Evolutionary conservation across 2,797 vertebrate genomes (phyloP).

Genomic region (Enteromius fasciolatus): DNA sequence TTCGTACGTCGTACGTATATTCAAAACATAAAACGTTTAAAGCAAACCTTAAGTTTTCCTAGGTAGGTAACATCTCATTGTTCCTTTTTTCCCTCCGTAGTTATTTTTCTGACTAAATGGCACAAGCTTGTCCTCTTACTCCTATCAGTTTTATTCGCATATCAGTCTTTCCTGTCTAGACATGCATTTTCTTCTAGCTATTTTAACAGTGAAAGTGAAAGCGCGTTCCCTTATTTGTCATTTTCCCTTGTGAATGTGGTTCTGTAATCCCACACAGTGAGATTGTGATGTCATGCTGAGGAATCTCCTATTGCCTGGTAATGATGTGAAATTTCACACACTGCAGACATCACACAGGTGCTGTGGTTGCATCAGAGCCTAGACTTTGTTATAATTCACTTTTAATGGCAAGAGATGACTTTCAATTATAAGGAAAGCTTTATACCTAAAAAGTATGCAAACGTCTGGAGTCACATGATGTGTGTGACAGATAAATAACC

Average conservation of each 20-base stretch:
- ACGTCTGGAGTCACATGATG: background rate
- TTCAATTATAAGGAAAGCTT: background rate
- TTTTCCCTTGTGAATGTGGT: background rate
- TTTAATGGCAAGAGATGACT: background rate
- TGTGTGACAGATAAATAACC: background rate
- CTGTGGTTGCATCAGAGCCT: background rate
- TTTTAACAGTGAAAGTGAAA: slow-evolving; percentile 1
- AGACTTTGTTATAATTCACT: background rate
- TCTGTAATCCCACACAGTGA: too few relatives aligned
- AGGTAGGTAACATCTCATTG: background rate
- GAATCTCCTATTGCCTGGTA: background rate
- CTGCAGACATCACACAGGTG: background rate
- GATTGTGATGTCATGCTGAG: background rate
- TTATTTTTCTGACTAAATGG: background rate
- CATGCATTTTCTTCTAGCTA: background rate
- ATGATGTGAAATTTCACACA: background rate
- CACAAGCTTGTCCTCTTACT: too few relatives aligned
- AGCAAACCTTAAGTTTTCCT: background rate
- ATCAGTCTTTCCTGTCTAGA: background rate
- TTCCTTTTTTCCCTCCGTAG: background rate
- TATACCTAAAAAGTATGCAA: background rate
- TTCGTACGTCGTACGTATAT: too few relatives aligned
- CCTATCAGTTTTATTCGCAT: background rate
- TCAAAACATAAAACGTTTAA: background rate
- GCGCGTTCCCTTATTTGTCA: background rate